Evolutionary conservation across 92 coral and sea anemone genomes (phyloP).

Genomic region (Epizoanthus illoricatus): DNA sequence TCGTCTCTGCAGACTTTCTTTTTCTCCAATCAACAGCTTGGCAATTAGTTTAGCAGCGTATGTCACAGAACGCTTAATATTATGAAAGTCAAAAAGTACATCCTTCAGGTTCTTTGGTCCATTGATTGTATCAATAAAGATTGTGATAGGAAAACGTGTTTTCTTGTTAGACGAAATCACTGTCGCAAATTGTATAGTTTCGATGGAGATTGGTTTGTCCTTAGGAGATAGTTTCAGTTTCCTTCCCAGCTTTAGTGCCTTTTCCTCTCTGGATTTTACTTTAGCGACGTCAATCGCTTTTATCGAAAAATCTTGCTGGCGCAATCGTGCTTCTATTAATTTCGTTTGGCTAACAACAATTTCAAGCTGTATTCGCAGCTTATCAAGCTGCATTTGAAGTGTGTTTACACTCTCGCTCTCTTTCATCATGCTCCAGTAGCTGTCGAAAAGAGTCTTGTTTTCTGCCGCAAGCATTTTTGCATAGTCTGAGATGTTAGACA

Average conservation of each 20-base stretch:
- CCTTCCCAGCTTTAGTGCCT: conserved; percentile 48
- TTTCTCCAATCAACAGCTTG: conserved; percentile 34
- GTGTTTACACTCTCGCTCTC: conserved; percentile 22
- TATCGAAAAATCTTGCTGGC: conserved; percentile 42
- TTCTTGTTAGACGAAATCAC: conserved; percentile 39
- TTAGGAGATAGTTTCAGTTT: conserved; percentile 34
- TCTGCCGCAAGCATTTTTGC: not conserved
- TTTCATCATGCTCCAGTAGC: conserved; percentile 34
- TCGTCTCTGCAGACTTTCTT: not conserved
- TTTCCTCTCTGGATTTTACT: conserved; percentile 39
- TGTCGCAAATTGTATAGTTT: conserved; percentile 38
- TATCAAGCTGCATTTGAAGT: conserved; percentile 48
- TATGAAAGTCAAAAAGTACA: conserved; percentile 57
- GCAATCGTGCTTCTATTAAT: conserved; percentile 50
- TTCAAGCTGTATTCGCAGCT: conserved; percentile 38
- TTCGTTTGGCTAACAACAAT: conserved; percentile 29
- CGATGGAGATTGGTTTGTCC: conserved; percentile 36
- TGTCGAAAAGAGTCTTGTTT: conserved; percentile 31
- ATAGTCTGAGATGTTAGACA: not conserved
- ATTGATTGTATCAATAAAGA: conserved; percentile 28
- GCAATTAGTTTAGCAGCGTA: conserved; percentile 48
- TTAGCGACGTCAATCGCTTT: conserved; percentile 36
- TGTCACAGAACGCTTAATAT: conserved; percentile 38
- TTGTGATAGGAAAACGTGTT: conserved; percentile 44
- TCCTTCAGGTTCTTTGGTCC: conserved; percentile 35